Evolutionary conservation across 2,888 invertebrate genomes (phyloP), one percentile per base, ranked within the genome.

Genomic region (Petrolisthes manimaculis): DNA sequence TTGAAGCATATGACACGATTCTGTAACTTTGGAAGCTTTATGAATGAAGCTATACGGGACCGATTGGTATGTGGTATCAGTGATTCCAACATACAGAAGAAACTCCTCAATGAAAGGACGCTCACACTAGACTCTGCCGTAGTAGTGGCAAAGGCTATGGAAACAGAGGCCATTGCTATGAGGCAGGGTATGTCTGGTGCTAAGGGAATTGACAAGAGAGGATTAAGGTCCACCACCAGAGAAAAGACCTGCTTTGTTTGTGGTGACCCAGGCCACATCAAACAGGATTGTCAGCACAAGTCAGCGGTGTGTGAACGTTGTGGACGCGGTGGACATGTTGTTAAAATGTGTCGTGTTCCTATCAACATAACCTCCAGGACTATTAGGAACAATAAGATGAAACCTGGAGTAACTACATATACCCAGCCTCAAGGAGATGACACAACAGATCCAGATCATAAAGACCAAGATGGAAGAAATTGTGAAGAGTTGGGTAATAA

Each of bases 401-500:
- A 37, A 37, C 37, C 37, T 37, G 37, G 37, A 37, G 0, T 37
- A 37, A 37, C 37, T 37, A 37, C 37, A 37, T 37, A 37, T 37
- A 37, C 37, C 37, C 37, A 37, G 37, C 37, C 37, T 37, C 37
- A 37, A 2, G 37, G 37, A 37, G 37, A 37, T 37, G 37, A 37
- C 37, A 37, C 37, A 37, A 37, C 37, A 37, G 37, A 37, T 37
- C 37, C 37, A 37, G 2, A 37, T 2, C 37, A 37, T 37, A 37
- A 37, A 2, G 37, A 37, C 37, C 37, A 37, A 37, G 37, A 37
- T 37, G 37, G 37, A 37, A 37, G 37, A 37, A 71, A 71, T n/a
- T 71, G 71, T 71, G 71, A 71, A 71, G 71, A 71, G 71, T 71
- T 71, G 71, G 71, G 71, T 71, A 71, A 71, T 71, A n/a, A 12